Evolutionary conservation across 2,113 vertebrate genomes (phyloP).

Genomic region (Lasiurus borealis): DNA sequence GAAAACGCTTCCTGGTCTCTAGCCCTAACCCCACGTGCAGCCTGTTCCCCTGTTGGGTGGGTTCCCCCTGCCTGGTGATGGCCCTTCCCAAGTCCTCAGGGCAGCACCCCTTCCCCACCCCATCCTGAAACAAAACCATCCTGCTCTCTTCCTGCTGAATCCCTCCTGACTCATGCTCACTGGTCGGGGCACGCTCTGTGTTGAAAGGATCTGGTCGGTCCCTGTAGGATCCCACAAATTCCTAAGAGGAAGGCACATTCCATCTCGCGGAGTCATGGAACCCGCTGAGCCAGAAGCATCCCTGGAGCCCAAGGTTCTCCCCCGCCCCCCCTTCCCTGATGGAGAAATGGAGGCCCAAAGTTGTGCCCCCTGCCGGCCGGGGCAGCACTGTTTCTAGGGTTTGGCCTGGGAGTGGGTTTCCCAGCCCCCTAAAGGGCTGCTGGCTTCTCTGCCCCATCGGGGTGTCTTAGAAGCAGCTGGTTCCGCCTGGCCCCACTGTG

Average conservation of each 20-base stretch:
- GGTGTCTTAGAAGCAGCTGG: not conserved
- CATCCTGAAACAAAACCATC: too few species aligned
- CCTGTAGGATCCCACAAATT: not conserved
- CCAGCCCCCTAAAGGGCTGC: not conserved
- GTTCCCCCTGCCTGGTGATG: not conserved
- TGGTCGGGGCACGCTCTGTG: not conserved
- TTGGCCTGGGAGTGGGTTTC: not conserved
- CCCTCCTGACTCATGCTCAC: not conserved
- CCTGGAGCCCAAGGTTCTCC: not conserved
- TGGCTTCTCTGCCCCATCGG: not conserved
- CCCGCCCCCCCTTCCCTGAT: not conserved
- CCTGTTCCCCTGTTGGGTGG: not conserved
- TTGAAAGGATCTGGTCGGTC: not conserved
- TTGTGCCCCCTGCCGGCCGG: not conserved
- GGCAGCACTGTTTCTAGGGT: not conserved
- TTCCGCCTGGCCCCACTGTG: rapidly evolving
- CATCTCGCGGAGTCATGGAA: not conserved
- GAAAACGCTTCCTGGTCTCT: not conserved
- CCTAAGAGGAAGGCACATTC: not conserved
- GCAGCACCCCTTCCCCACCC: not conserved
- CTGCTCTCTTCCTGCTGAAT: not conserved
- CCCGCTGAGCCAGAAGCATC: not conserved
- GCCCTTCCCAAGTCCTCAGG: not conserved
- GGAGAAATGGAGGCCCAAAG: constrained; percentile 43
- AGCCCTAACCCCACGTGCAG: not conserved